Evolutionary conservation across 1,140 invertebrate species (phyloP), one percentile per base, ranked within the genome.

Genomic region (Ceratosolen fusciceps): DNA sequence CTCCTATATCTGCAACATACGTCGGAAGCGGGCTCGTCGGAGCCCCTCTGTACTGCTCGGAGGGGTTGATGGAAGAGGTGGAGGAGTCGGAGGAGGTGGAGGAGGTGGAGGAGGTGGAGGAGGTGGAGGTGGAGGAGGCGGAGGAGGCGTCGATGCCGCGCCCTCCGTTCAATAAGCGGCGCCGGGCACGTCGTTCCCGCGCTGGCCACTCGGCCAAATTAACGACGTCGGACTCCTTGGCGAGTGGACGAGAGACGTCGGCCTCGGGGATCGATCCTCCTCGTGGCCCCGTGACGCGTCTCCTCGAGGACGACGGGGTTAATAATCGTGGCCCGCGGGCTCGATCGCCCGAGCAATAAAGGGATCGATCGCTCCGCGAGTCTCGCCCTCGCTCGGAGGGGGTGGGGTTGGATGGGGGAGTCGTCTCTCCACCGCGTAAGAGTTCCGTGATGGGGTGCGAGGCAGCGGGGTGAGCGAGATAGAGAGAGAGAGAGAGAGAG

Each of bases 121-220:
- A 5, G 39, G 39, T 12, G 39, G 39, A 5, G 39, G 39, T 12
- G 39, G 39, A 5, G 12, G 39, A 7, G 39, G 39, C 39, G 39
- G 39, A 5, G 39, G 39, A 5, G 12, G 12, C 39, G 39, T 43
- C 39, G 39, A 12, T 43, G 58, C 58, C 58, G 58, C 58, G 58
- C 58, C 58, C 58, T 60, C 26, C 58, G 58, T 31, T 60, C 58
- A 26, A 31, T 60, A 60, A 24, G 29, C n/a, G n/a, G 9, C 60
- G 31, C 29, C n/a, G 58, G 31, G 29, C 60, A 31, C 60, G 29
- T 31, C 16, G n/a, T 8, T 26, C 19, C 60, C 31, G 58, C 58
- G 2, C 1, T 10, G 0, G 37, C 62, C 62, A 67, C 31, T 67
- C 26, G n/a, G 62, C 37, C 37, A 67, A 67, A 67, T 67, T 67